A percentile compares a stretch with the other conserved stretches of the same genome.
phyloP scores from a whole-genome alignment of 2,113 vertebrate species.

The Chionis minor region DNA sequence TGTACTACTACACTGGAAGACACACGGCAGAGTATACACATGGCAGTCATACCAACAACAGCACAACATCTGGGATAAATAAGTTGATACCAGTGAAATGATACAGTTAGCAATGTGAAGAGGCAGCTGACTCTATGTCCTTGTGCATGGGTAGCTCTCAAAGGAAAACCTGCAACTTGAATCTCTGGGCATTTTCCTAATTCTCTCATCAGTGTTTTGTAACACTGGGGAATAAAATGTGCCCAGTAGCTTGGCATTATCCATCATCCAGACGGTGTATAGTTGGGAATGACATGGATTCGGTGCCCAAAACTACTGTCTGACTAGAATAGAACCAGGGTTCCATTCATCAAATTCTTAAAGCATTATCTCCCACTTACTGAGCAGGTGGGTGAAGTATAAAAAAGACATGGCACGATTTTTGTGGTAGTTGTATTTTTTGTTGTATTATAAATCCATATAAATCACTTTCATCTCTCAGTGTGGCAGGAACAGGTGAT shows the following conservation, averaged over 20 bases:
- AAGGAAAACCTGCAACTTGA: background rate
- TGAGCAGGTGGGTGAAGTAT: conserved; percentile 6
- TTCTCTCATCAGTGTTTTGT: background rate
- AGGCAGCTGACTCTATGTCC: background rate
- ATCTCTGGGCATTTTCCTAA: background rate
- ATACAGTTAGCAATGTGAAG: background rate
- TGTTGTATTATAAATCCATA: background rate
- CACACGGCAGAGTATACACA: background rate
- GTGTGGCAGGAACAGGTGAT: conserved; percentile 21
- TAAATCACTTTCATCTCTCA: conserved; percentile 35
- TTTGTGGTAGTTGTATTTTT: background rate
- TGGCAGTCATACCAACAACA: background rate
- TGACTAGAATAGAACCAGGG: conserved; percentile 1
- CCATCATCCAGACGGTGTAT: background rate
- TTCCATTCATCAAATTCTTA: conserved; percentile 54
- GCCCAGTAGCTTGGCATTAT: background rate
- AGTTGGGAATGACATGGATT: background rate
- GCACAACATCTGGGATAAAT: background rate
- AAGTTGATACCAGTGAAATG: background rate
- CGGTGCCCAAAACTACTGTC: background rate
- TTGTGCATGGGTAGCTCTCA: background rate
- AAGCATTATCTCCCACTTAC: background rate
- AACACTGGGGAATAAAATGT: background rate
- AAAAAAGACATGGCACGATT: background rate
- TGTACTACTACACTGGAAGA: background rate